Base-by-base conservation (phyloP, 2,113 vertebrate genomes). In the Pterophyllum scalare region DNA sequence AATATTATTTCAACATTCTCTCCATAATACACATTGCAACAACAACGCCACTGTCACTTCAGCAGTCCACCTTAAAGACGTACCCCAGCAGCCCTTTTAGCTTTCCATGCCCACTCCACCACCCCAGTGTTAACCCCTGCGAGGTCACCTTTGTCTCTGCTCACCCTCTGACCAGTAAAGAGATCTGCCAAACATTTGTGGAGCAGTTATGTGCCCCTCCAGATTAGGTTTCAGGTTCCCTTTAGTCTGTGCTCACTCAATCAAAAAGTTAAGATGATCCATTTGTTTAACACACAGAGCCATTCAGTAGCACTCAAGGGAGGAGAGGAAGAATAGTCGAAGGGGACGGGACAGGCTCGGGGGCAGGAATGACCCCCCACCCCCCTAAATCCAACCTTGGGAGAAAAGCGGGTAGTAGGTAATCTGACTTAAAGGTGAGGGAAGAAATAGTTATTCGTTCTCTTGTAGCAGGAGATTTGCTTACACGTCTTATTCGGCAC, bases 191-290 rank as follows among this genome's bases (percentile, higher is more conserved):
- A 95, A 94, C 95, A 87, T 95, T 94, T 95, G 92, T 88, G 92
- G 82, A 95, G 93, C 89, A 87, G 94, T 94, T 96, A 91, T 94
- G 94, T 92, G 94, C 92, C 91, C 91, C 93, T 91, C 88, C 83
- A 93, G 95, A 95, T 96, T 96, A 93, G 93, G 95, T 95, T 96
- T 95, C 95, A 92, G 93, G 93, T 94, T 94, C 89, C 94, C 96
- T 95, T 95, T 95, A 95, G 95, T 95, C 94, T 93, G 93, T 95
- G 95, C 91, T 95, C 94, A 95, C 93, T 95, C 95, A 95, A 95
- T 96, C 95, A 94, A 94, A 95, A 95, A 95, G 95, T 96, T 93
- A 96, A 95, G 95, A 96, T 94, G 94, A 95, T 95, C 95, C 94
- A 95, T 96, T 95, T 95, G 94, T 95, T 96, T 94, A 95, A 96